Evolutionary conservation across 2,797 vertebrate species (phyloP), one percentile per base, ranked within the genome.

Genomic region (Vipera ursinii): DNA sequence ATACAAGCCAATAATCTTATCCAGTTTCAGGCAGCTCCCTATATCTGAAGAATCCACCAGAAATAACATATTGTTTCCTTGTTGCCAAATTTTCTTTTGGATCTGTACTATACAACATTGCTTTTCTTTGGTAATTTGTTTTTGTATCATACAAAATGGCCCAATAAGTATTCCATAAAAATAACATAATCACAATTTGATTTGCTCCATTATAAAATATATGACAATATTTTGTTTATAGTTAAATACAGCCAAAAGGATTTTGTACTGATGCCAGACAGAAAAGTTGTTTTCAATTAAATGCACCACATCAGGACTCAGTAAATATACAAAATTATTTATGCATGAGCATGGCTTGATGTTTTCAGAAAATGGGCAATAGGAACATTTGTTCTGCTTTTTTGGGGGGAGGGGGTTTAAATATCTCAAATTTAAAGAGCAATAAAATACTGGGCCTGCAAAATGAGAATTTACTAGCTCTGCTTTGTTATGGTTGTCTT

Each of bases 251-350:
- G 93, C 96, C 96, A 91, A 85, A 93, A 97, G 94, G 92, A 97
- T 93, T 78, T 96, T 93, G 91, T 91, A 92, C 69, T 22, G 87
- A 61, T 92, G 92, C 93, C 86, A 96, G 95, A 94, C 13, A 92
- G 94, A 89, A 95, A 95, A 96, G 93, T 94, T 96, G 91, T 93
- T 96, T 97, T 97, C 96, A 97, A 94, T 97, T 96, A 97, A 96
- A 95, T 61, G 78, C 92, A 94, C 92, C 0, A 0, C 91, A 91
- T 94, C 92, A 92, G 90, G 85, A 90, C 92, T 97, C 86, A 90
- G 82, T 94, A 94, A 97, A 95, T 92, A 94, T 88, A 95, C 12
- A 91, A 92, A 55, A 96, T 97, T 97, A 96, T 96, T 97, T 97
- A 97, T 97, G 91, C 92, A 97, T 95, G 96, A 97, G 90, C 86